phyloP scores from a whole-genome alignment of 1,140 invertebrate species.

The Teleopsis dalmanni region DNA sequence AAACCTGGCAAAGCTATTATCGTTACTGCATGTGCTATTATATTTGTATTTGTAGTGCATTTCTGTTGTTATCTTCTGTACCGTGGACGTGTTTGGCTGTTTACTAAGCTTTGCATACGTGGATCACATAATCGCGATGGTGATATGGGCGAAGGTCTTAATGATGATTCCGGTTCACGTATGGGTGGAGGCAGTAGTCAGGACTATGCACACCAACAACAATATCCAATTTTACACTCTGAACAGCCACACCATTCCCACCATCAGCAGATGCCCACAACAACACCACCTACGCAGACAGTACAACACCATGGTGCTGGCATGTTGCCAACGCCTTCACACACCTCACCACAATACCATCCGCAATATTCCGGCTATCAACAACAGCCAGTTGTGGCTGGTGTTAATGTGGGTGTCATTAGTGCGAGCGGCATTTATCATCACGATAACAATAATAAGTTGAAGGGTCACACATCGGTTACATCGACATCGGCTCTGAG shows the following conservation, averaged over 20 bases:
- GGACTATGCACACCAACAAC: constrained; percentile 40
- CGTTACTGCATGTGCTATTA: constrained; percentile 49
- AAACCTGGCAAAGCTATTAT: constrained; percentile 48
- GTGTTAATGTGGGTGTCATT: constrained; percentile 39
- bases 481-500: constrained; percentile 19
- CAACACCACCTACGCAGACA: constrained; percentile 23
- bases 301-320: constrained; percentile 3
- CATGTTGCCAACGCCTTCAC: constrained; percentile 1
- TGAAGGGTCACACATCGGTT: constrained; percentile 9
- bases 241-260: constrained; percentile 28
- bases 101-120: constrained; percentile 41
- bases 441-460: constrained; percentile 20
- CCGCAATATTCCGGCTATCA: constrained; percentile 39
- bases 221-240: constrained; percentile 37
- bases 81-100: constrained; percentile 39
- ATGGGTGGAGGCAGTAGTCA: constrained; percentile 31
- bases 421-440: constrained; percentile 39
- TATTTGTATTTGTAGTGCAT: constrained; percentile 48
- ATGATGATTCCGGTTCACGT: constrained; percentile 33
- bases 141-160: constrained; percentile 36
- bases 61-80: constrained; percentile 43
- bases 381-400: constrained; percentile 37
- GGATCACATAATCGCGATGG: constrained; percentile 36
- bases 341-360: constrained; percentile 24
- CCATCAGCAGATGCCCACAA: constrained; percentile 14